Percentiles rank a stretch among this genome's conserved stretches.
Evolutionary conservation across 2,888 invertebrate genomes (phyloP).

Genomic region (Gastracanthus pulcherrimus): DNA sequence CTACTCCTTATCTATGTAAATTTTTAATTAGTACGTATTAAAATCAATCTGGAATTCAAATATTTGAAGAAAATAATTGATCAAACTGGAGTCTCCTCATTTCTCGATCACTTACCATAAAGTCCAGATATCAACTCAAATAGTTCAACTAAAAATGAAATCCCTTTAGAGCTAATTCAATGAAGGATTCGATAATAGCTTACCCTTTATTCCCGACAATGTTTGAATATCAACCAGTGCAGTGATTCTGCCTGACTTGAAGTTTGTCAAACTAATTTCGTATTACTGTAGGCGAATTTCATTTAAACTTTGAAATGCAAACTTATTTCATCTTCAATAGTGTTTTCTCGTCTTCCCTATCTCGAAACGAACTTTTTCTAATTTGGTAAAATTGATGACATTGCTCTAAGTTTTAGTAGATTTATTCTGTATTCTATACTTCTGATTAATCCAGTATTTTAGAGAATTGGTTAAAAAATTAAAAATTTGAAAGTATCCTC

Average conservation of each 20-base stretch:
- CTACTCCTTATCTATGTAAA: neutral
- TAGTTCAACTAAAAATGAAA: neutral
- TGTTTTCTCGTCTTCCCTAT: neutral
- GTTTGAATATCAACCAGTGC: constrained; percentile 3
- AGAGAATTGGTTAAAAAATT: too few species aligned
- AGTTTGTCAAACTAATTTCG: constrained; percentile 35
- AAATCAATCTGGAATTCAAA: neutral
- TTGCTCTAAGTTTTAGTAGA: neutral
- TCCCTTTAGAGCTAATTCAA: neutral
- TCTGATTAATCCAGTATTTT: too few species aligned
- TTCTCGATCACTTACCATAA: too few species aligned
- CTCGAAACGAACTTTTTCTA: neutral
- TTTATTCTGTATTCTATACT: neutral
- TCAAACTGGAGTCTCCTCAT: neutral
- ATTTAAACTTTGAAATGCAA: constrained; percentile 38
- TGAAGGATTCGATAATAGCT: constrained; percentile 14
- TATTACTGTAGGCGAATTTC: constrained; percentile 14
- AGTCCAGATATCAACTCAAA: neutral
- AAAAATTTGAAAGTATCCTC: too few species aligned
- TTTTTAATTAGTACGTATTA: neutral
- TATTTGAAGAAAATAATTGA: neutral
- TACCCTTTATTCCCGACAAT: constrained; percentile 10
- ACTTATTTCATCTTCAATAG: constrained; percentile 27
- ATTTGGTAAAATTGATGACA: neutral
- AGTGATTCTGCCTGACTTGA: neutral